These are phyloP conservation scores for Gastracanthus pulcherrimus DNA, from an alignment of 2,888 invertebrate genomes.

Conservation along the genomic window DNA sequence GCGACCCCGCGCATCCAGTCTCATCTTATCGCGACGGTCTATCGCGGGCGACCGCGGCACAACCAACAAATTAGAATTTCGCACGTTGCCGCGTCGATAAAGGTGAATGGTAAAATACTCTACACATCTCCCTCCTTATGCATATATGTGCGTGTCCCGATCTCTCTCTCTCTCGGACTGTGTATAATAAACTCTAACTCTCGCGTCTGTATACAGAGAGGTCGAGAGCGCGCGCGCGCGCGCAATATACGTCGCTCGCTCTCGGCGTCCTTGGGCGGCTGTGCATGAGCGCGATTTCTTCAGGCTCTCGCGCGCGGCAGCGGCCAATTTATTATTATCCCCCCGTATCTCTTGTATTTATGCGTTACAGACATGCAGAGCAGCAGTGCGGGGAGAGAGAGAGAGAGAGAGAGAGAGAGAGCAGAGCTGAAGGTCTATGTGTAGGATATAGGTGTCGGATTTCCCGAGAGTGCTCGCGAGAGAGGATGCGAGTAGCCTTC, in stretches of 20 bases:
- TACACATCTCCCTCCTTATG: too few relatives aligned
- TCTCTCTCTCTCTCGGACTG: not conserved
- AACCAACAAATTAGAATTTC: not conserved
- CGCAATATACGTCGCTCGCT: not conserved
- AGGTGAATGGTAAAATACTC: not conserved
- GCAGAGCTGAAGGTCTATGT: too few relatives aligned
- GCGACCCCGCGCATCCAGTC: too few relatives aligned
- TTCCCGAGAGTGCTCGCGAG: not conserved
- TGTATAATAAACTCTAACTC: too few relatives aligned
- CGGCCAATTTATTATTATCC: slow-evolving; percentile 45
- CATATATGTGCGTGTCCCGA: not conserved
- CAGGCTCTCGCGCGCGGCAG: too few relatives aligned
- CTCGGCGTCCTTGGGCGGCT: slow-evolving; percentile 15
- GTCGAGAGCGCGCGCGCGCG: not conserved
- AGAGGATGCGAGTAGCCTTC: too few relatives aligned
- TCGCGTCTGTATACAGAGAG: too few relatives aligned
- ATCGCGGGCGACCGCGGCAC: not conserved
- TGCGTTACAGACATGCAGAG: not conserved
- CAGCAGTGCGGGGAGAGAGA: not conserved
- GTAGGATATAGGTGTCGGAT: not conserved
- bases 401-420: not conserved
- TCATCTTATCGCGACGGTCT: not conserved
- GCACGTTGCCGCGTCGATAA: not conserved
- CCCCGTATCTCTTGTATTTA: not conserved
- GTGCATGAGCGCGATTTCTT: slow-evolving; percentile 31